Conservation (phyloP, 2,888 invertebrate species). For the Shargacucullia verbasci region DNA sequence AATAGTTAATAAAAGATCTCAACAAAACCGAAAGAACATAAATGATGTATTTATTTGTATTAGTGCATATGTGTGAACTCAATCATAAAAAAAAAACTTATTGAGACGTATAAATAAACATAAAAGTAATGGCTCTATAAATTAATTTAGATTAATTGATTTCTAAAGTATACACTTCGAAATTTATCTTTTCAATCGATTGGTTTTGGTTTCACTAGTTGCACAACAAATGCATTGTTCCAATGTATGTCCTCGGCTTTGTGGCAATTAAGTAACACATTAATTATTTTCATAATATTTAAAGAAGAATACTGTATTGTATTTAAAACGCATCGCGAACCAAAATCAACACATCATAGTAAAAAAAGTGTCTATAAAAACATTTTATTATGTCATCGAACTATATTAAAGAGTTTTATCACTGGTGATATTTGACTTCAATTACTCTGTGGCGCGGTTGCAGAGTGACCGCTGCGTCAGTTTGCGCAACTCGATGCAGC, state of each 20-base stretch:
- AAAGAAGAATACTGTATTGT: too few species aligned
- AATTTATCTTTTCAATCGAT: slow-evolving; percentile 15
- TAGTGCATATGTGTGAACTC: slow-evolving; percentile 36
- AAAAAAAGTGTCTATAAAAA: neutral
- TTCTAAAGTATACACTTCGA: slow-evolving; percentile 4
- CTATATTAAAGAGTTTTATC: slow-evolving; percentile 31
- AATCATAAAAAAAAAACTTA: slow-evolving; percentile 38
- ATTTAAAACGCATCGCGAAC: too few species aligned
- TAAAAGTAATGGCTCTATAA: slow-evolving; percentile 30
- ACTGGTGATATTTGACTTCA: slow-evolving; percentile 55
- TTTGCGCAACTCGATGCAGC: slow-evolving; percentile 88
- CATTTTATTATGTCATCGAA: slow-evolving; percentile 30
- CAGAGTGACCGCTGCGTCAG: slow-evolving; percentile 78
- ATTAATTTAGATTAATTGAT: slow-evolving; percentile 37
- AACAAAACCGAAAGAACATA: neutral
- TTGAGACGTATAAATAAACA: slow-evolving; percentile 43
- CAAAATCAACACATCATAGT: neutral
- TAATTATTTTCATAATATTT: neutral
- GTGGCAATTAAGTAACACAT: slow-evolving; percentile 12
- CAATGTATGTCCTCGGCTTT: slow-evolving; percentile 1
- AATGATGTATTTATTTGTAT: slow-evolving; percentile 6
- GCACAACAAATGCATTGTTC: slow-evolving; percentile 26
- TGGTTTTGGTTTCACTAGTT: slow-evolving; percentile 15
- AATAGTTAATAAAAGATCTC: too few species aligned
- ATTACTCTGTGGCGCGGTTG: slow-evolving; percentile 65